Percentiles rank a stretch among this genome's conserved stretches.
Evolutionary conservation across 2,113 vertebrate genomes (phyloP).

Genomic region (Saimiri boliviensis): DNA sequence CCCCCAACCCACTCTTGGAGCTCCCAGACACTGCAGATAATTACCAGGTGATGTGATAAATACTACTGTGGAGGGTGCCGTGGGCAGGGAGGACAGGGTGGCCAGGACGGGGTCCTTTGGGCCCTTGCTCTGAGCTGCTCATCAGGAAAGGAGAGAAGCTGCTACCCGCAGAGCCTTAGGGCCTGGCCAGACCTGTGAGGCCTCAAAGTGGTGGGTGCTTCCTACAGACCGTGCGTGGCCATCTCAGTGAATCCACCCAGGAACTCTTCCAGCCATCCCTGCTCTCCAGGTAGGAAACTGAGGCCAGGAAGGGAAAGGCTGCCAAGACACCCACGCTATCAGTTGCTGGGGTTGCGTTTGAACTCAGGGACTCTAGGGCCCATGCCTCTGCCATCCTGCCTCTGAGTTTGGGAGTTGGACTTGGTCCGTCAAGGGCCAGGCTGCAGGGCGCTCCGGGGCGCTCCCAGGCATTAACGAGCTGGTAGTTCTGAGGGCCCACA

Average conservation of each 20-base stretch:
- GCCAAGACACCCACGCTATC: neutral
- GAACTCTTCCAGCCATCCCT: neutral
- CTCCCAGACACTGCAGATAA: slow-evolving; percentile 2
- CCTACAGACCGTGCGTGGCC: neutral
- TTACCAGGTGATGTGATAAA: slow-evolving; percentile 25
- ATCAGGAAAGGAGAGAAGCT: neutral
- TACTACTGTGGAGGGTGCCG: neutral
- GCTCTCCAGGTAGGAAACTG: neutral
- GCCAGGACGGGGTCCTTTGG: neutral
- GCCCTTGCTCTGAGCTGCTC: neutral
- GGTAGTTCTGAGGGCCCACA: neutral
- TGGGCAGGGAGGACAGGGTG: neutral
- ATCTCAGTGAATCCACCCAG: neutral
- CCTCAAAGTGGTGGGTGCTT: neutral
- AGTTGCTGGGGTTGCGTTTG: neutral
- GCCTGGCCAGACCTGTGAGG: neutral
- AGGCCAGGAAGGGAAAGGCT: neutral
- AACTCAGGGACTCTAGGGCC: neutral
- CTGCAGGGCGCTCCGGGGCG: neutral
- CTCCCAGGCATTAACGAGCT: neutral
- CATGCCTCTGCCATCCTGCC: neutral
- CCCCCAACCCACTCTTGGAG: neutral
- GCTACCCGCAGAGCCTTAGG: too few species aligned
- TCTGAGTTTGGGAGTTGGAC: neutral
- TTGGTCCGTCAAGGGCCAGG: neutral